Base-by-base conservation (phyloP, 2,797 vertebrate genomes). In the Myoxocephalus aenaeus region DNA sequence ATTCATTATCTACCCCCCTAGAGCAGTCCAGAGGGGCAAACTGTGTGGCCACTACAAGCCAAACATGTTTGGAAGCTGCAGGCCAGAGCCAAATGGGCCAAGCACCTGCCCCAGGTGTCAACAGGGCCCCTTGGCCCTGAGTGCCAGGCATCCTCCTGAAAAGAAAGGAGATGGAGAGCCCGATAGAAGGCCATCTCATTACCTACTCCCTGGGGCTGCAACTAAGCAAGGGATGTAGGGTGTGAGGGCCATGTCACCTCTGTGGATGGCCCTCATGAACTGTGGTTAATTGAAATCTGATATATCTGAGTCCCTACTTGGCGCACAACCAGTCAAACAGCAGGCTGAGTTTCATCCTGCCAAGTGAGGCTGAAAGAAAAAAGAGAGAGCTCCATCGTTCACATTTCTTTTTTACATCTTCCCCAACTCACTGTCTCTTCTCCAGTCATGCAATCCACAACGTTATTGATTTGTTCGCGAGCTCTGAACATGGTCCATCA, bases 211-310 rank as follows among this genome's bases (percentile, higher is more conserved):
- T 66, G 85, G 89, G 92, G 94, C 93, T 88, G 92, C 84, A 84
- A 70, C 91, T 91, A 87, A 91, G 91, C 81, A 88, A 81, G 77
- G 82, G 82, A 89, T 83, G 81, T 86, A 90, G 81, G 80, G 85
- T 88, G 86, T 81, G 85, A 89, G 88, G 88, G 81, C 86, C 81
- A 76, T 89, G 90, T 92, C 92, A 88, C 90, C 77, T 89, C 86
- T 67, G 87, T 72, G 87, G 79, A 90, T 75, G 80, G 90, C 86
- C 85, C 88, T 88, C 38, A 63, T 91, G 91, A 94, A 92, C 90
- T 90, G 85, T 87, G 87, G 70, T 90, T 93, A 92, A 94, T 92
- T 93, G 92, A 92, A 93, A 92, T 92, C 91, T 93, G 93, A 95
- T 93, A 93, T 90, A 89, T 90, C 84, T 80, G 82, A 81, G 88